A percentile compares a stretch with the other conserved stretches of the same genome.
Conservation (phyloP, 2,888 invertebrate genomes). For the Torymus texanus region DNA sequence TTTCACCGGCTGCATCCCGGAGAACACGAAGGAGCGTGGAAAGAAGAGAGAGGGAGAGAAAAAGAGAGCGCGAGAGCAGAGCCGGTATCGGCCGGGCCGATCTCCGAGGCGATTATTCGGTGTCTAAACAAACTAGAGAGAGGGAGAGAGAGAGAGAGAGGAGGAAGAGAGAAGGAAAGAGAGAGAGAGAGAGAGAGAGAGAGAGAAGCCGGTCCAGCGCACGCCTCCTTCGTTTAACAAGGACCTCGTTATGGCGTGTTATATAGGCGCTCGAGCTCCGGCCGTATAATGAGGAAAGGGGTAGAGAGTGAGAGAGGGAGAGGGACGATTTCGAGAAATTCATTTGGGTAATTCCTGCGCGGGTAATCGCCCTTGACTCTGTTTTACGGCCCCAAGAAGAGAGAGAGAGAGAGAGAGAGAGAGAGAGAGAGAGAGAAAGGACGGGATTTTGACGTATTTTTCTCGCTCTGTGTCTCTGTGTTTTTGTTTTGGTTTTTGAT, state of each 20-base stretch:
- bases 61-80: slow-evolving; percentile 61
- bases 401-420: too few species aligned
- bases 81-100: slow-evolving; percentile 60
- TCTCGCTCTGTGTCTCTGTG: background rate
- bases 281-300: slow-evolving; percentile 46
- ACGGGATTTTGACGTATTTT: background rate
- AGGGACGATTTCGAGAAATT: slow-evolving; percentile 51
- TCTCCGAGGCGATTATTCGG: slow-evolving; percentile 69
- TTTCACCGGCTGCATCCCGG: too few species aligned
- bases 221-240: slow-evolving; percentile 70
- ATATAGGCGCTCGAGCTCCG: slow-evolving; percentile 64
- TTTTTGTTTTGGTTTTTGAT: background rate
- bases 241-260: slow-evolving; percentile 74
- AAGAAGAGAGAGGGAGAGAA: slow-evolving; percentile 2
- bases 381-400: slow-evolving; percentile 20
- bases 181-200: slow-evolving; percentile 24
- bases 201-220: slow-evolving; percentile 53
- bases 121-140: slow-evolving; percentile 74
- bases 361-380: slow-evolving; percentile 53
- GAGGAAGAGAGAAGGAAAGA: slow-evolving; percentile 20
- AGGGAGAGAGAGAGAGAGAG: slow-evolving; percentile 40
- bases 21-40: background rate
- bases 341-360: slow-evolving; percentile 52
- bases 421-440: too few species aligned
- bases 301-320: background rate